Evolutionary conservation across 2,888 invertebrate genomes (phyloP).

Genomic region (Xiphydria camelus): DNA sequence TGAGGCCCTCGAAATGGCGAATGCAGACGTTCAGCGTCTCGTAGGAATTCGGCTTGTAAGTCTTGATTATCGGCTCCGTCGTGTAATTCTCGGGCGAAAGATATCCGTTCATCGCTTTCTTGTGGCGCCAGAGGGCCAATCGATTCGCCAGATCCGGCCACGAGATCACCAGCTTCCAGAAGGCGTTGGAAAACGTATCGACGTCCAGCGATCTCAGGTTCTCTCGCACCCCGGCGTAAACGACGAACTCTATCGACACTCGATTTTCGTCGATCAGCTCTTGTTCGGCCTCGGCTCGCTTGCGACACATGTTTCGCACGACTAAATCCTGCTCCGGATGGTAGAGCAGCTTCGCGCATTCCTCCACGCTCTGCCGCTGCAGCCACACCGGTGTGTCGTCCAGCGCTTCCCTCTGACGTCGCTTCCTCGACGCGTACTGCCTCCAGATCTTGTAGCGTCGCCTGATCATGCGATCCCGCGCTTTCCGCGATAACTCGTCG

Average conservation of each 20-base stretch:
- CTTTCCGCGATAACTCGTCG: constrained; percentile 50
- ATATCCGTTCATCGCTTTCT: constrained; percentile 59
- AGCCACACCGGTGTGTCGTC: constrained; percentile 64
- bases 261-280: not conserved
- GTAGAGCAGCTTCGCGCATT: constrained; percentile 58
- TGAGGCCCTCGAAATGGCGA: constrained; percentile 42
- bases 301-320: constrained; percentile 58
- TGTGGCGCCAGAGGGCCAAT: constrained; percentile 58
- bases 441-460: constrained; percentile 60
- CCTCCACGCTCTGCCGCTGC: constrained; percentile 52
- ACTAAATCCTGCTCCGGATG: constrained; percentile 57
- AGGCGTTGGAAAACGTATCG: constrained; percentile 57
- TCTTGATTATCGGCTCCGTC: constrained; percentile 41
- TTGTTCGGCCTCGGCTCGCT: constrained; percentile 40
- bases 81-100: constrained; percentile 55
- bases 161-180: constrained; percentile 68
- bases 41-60: constrained; percentile 39
- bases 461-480: constrained; percentile 48
- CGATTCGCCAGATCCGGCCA: constrained; percentile 61
- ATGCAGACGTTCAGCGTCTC: constrained; percentile 49
- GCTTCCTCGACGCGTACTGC: constrained; percentile 49
- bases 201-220: constrained; percentile 56
- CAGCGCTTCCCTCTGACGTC: constrained; percentile 60
- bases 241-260: constrained; percentile 59
- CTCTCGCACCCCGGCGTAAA: constrained; percentile 60